Base-by-base conservation (phyloP, 2,113 vertebrate genomes). In the Coptodon rendalli region DNA sequence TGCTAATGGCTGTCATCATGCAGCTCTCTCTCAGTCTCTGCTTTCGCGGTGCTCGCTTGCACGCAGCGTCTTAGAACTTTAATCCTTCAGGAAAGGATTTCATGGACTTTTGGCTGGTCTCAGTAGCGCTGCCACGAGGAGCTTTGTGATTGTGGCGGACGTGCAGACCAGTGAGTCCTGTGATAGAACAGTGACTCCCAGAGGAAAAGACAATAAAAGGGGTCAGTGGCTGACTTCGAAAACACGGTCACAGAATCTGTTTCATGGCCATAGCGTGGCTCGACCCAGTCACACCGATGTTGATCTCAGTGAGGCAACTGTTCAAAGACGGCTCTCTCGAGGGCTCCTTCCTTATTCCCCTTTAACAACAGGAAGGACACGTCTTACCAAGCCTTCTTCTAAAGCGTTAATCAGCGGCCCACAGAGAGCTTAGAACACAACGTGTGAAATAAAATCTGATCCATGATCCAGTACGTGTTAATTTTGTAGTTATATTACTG, bases 111-210 rank as follows among this genome's bases (percentile, higher is more conserved):
- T 87, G 85, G 68, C 87, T 93, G 13, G 45, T 86, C 76, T 93
- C 87, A 89, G 73, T 86, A 82, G 92, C 79, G 89, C 87, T 94
- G 94, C 92, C 89, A 88, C 22, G 82, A 86, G 89, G 91, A 80
- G 92, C 92, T 92, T 85, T 93, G 89, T 90, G 89, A 89, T 87
- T 89, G 61, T 87, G 85, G 76, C 78, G 91, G 48, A 90, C 82
- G 87, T 71, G 81, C 80, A 81, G 66, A 90, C 86, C 89, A 90
- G 80, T 86, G 93, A 92, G 92, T 95, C 91, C 93, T 90, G 84
- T 92, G 91, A 94, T 93, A 94, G 92, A 95, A 93, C 94, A 92
- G 91, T 93, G 89, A 80, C 68, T 93, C 94, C 91, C 91, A 85
- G 84, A 61, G 89, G 92, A 93, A 89, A 78, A 86, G 57, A 91